Base-by-base conservation (phyloP, 2,113 vertebrate species). In the Aptenodytes forsteri region DNA sequence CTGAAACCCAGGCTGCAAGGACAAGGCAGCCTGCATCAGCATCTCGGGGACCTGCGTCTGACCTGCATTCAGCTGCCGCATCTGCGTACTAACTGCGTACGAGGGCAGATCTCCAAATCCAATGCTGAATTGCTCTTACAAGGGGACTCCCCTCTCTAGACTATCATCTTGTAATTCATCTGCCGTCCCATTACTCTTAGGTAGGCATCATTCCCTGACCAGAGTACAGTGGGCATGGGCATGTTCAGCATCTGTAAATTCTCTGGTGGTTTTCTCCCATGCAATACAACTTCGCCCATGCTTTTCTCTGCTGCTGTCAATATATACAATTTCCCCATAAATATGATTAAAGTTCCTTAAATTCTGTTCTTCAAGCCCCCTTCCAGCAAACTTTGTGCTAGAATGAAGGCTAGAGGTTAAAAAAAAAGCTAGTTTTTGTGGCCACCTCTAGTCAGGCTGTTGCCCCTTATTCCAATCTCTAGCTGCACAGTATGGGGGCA, bases 61-160 rank as follows among this genome's bases (percentile, higher is more conserved):
- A 66, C 49, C 22, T 34, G 20, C n/a, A 15, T 52, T 65, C 30
- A 18, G 15, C 36, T 65, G 38, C 29, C 1, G 0, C 25, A 17
- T 9, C 34, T 20, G 34, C 7, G 20, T 32, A 10, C 14, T n/a
- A 19, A n/a, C 21, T 4, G 30, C 0, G 0, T 12, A 12, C 3
- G 1, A 64, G 34, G 34, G 34, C 49, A 56, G 54, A 34, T 40
- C 61, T 40, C 44, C 42, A 54, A 52, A 55, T 49, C n/a, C 15
- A 47, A 49, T 21, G 38, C 9, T 42, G 23, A 58, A 13, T 26
- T 55, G 20, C 3, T 16, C 34, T 58, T 32, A 29, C 11, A 18
- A 38, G 11, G 4, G 5, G 2, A 46, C 2, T 62, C 18, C 7
- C 2, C 17, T 73, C 29, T 72, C 52, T 49, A 49, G 29, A 18